Evolutionary conservation across 2,113 vertebrate species (phyloP).

Genomic region (Notechis scutatus): DNA sequence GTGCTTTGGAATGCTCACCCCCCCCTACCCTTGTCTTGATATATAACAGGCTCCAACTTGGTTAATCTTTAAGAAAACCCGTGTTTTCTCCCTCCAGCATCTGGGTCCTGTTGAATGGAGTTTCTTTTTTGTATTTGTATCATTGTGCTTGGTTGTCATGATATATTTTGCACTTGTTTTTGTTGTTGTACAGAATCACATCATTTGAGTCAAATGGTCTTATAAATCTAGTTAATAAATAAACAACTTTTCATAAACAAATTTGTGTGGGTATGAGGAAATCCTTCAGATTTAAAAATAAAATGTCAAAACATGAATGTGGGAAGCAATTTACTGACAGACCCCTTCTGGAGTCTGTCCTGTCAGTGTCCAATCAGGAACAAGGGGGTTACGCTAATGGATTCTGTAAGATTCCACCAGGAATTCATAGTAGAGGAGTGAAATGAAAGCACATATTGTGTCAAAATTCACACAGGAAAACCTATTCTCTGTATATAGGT

Average conservation of each 20-base stretch:
- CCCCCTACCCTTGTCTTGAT: background rate
- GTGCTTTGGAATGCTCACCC: background rate
- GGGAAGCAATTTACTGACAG: background rate
- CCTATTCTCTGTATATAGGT: background rate
- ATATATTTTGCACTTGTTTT: background rate
- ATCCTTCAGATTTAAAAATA: background rate
- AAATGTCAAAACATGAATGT: background rate
- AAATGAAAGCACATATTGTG: background rate
- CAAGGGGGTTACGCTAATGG: background rate
- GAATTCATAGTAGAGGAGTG: background rate
- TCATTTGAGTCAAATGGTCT: background rate
- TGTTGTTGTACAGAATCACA: background rate
- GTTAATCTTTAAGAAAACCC: background rate
- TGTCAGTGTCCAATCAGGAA: background rate
- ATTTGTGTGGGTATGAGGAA: background rate
- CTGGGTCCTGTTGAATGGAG: background rate
- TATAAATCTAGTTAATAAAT: background rate
- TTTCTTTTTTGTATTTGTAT: background rate
- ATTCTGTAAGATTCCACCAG: background rate
- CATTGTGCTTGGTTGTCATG: background rate
- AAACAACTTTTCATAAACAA: background rate
- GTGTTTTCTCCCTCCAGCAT: background rate
- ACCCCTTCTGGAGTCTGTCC: background rate
- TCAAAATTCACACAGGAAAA: background rate
- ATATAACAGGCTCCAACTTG: background rate